Evolutionary conservation across 2,888 invertebrate genomes (phyloP), one percentile per base, ranked within the genome.

Genomic region (Schrankia costaestrigalis): DNA sequence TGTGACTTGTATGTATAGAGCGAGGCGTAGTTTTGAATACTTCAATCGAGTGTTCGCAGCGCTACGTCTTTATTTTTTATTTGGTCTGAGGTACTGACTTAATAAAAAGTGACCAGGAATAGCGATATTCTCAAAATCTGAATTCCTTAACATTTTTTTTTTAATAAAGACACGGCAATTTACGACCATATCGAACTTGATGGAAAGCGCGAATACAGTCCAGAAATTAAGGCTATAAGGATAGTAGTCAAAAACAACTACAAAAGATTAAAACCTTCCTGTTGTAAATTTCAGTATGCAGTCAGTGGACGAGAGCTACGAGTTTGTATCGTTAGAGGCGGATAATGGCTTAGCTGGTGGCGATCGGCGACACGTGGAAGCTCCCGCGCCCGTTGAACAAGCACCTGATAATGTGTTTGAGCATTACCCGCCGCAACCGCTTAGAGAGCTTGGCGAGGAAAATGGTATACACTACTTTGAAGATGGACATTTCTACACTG

Each of bases 401-500:
- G 78, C 74, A 10, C 81, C 51, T 11, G 61, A 44, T 19, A 53
- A 64, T 26, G 72, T 81, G 38, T 81, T 80, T 64, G 76, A 78
- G 7, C 65, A 72, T 46, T 94, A 91, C 75, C 90, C 92, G 41
- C 93, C 94, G 35, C 90, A 90, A 24, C 84, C 91, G 15, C 89
- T 93, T 46, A 89, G 91, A 63, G 91, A 93, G 57, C 90, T 95
- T 26, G 93, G 90, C 26, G 90, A 94, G 46, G 95, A 96, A 71
- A 93, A 95, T 63, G 96, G 96, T 17, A 94, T 96, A 31, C 96
- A 96, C 71, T 96, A 95, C 76, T 95, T 95, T 61, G 95, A 96
- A 72, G 97, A 97, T 82, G 97, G 97, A 34, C 96, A 97, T 79
- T 97, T 96, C 77, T 97, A 96, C 92, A 95, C 96, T 83, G 96